phyloP scores from a whole-genome alignment of 2,113 vertebrate genomes.

The Oriolus oriolus region DNA sequence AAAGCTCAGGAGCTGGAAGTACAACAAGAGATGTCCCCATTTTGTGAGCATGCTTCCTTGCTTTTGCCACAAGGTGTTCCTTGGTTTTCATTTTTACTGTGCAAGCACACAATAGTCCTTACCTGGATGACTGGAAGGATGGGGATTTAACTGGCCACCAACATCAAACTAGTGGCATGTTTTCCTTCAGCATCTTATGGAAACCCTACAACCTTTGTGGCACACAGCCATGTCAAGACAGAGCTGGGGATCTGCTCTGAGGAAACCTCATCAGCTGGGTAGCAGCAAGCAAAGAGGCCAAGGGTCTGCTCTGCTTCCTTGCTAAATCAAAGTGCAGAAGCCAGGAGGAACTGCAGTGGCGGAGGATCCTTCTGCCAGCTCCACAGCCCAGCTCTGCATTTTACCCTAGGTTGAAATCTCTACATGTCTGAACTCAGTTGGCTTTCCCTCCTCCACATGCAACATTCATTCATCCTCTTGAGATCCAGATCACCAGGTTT shows the following conservation, averaged over 20 bases:
- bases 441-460: background rate
- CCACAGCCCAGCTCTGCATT: background rate
- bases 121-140: background rate
- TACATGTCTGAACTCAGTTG: background rate
- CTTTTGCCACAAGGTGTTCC: background rate
- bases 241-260: background rate
- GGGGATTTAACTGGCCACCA: background rate
- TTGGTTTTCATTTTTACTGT: background rate
- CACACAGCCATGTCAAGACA: background rate
- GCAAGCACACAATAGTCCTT: background rate
- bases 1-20: background rate
- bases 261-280: background rate
- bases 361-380: background rate
- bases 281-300: background rate
- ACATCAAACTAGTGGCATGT: background rate
- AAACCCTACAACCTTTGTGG: background rate
- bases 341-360: background rate
- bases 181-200: background rate
- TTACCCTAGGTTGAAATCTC: background rate
- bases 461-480: background rate
- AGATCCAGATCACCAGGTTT: background rate
- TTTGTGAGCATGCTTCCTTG: background rate
- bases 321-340: background rate
- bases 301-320: background rate
- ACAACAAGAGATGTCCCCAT: fast-evolving